These are phyloP conservation scores for Didymodactylos carnosus DNA, from an alignment of 2,888 invertebrate genomes.

Conservation along the genomic window DNA sequence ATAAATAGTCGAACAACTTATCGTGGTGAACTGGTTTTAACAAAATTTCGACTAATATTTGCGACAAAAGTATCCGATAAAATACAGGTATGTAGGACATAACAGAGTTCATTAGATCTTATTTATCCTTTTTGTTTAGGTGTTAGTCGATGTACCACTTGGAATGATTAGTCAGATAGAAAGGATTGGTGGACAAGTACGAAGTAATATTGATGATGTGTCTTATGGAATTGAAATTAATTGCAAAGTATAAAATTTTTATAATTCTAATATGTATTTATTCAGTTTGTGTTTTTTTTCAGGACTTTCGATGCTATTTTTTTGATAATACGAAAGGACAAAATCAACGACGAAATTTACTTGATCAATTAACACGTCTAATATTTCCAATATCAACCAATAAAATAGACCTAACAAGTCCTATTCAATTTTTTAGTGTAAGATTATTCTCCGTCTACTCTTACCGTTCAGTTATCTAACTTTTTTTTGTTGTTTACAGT, in stretches of 20 bases:
- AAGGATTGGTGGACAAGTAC: conserved; percentile 2
- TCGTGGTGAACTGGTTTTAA: background rate
- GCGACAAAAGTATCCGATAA: background rate
- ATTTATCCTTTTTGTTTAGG: background rate
- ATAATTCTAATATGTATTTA: background rate
- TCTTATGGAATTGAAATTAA: conserved; percentile 8
- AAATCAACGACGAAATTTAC: conserved; percentile 3
- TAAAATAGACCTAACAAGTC: background rate
- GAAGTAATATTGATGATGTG: background rate
- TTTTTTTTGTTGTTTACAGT: background rate
- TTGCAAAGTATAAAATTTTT: background rate
- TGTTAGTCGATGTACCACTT: conserved; percentile 2
- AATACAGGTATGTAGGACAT: background rate
- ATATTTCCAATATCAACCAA: background rate
- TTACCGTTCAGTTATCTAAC: background rate
- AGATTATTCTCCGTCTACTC: background rate
- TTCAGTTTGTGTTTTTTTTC: background rate
- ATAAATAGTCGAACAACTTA: background rate
- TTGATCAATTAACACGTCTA: background rate
- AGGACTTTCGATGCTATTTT: background rate
- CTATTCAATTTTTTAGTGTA: background rate
- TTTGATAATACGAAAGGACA: background rate
- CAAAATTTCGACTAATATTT: background rate
- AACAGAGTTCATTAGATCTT: background rate
- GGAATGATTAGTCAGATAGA: conserved; percentile 11